Percentiles rank a stretch among this genome's conserved stretches.
Conservation (phyloP, 2,888 invertebrate genomes). For the Ommatoiulus sabulosus region DNA sequence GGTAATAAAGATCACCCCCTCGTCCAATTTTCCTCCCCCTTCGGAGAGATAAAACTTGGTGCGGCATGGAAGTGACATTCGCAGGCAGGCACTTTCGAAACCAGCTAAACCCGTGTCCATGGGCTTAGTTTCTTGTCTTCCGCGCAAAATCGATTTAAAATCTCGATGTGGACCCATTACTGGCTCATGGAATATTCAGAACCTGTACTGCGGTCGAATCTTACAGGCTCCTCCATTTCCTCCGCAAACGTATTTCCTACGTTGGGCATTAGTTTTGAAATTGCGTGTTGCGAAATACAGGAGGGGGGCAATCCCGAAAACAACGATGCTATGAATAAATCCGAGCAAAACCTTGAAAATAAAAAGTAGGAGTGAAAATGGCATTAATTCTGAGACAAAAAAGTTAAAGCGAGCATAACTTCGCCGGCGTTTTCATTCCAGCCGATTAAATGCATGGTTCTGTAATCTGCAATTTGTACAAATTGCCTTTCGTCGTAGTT, state of each 20-base stretch:
- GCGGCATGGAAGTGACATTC: constrained; percentile 19
- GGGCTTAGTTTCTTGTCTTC: constrained; percentile 30
- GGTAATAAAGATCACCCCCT: constrained; percentile 21
- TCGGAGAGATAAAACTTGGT: neutral
- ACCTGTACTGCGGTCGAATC: constrained; percentile 10
- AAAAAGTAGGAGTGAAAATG: too few species aligned
- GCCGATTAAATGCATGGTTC: constrained; percentile 3
- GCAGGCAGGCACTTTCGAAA: neutral
- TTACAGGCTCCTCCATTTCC: neutral
- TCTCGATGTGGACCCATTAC: constrained; percentile 43
- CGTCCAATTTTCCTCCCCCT: constrained; percentile 23
- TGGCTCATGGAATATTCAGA: constrained; percentile 36
- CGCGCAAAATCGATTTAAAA: constrained; percentile 30
- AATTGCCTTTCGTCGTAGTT: neutral
- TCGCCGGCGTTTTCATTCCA: neutral
- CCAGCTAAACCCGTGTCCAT: constrained; percentile 16
- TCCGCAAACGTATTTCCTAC: neutral
- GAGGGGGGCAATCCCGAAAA: neutral
- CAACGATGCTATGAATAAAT: neutral
- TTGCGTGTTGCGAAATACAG: neutral
- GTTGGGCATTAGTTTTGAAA: neutral
- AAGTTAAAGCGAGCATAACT: too few species aligned
- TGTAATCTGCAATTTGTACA: constrained; percentile 21
- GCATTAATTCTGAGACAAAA: too few species aligned
- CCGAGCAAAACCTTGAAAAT: neutral